Evolutionary conservation across 2,797 vertebrate genomes (phyloP), one percentile per base, ranked within the genome.

Genomic region (Champsocephalus gunnari): DNA sequence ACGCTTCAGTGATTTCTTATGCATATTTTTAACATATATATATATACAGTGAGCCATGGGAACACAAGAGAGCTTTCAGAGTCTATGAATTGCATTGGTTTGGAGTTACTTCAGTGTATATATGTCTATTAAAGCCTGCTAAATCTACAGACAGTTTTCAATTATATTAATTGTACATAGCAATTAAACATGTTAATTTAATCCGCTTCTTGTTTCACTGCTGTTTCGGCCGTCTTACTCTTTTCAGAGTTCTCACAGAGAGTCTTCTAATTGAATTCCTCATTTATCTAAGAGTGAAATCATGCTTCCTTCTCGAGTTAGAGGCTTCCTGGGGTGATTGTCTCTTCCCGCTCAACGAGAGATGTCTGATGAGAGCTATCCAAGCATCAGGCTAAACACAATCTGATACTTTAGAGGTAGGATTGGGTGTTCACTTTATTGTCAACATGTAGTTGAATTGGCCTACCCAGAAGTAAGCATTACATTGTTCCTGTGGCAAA

Each of bases 221-320:
- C 71, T 63, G 49, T 75, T 71, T 63, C 4, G 28, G 68, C n/a
- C 57, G 57, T 81, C 66, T 73, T 67, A 56, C 44, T 77, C 38
- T 75, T 74, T 75, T 77, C 60, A 49, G 56, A 54, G 44, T 32
- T 64, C 63, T 73, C 64, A 34, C 54, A 17, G 3, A 80, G 68
- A 80, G 82, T 89, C 81, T 72, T 70, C 72, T 91, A 89, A 93
- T 91, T 88, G 74, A 81, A 88, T 84, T 92, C 83, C 77, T 89
- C 24, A 12, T 83, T 91, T 87, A 91, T 93, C 89, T 91, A 19
- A 74, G 57, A 74, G 71, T 75, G 58, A 84, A 71, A 89, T 90
- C 84, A 44, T 57, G 48, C 74, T 91, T 92, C 87, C 87, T 79
- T 81, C 76, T 65, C 62, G 51, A 76, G 59, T 80, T 80, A 77